Evolutionary conservation across 1,140 invertebrate genomes (phyloP), one percentile per base, ranked within the genome.

Genomic region (Apolygus lucorum): DNA sequence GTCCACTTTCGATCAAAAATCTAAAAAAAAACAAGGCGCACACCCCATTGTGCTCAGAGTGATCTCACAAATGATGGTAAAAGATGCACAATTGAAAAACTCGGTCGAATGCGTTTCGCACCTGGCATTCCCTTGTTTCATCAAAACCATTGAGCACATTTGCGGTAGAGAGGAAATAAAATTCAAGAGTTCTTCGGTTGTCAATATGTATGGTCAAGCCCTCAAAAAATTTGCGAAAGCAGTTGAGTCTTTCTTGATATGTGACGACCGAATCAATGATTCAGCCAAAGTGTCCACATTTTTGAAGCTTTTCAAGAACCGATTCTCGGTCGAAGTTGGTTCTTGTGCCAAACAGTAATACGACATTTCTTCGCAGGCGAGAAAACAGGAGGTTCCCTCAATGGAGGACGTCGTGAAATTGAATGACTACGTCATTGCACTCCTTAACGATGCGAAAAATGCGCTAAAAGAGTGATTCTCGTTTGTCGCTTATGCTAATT

Each of bases 161-260:
- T 59, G 54, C 22, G 54, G 54, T 8, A 59, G 22, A 59, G 13
- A 59, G 54, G 54, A 59, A 24, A 42, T 4, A 8, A 4, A 42
- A 8, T 59, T 59, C 22, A 59, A 11, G 22, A 59, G 22, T 11
- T 8, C 54, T 21, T 59, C 54, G 4, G 54, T 59, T 4, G 54
- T 59, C 22, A 59, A 59, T 59, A 13, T 17, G 54, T 59, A 59
- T 21, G 54, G 54, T 4, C 54, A 59, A 24, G 54, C 54, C 54
- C 22, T 59, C 54, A 59, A 59, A 22, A 59, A 59, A 24, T 59
- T 59, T 59, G 54, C 54, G 22, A 59, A 59, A 21, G 54, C 54
- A 14, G 54, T 59, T 4, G 54, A 59, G 22, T 59, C 54, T 4
- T 59, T 59, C 22, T 14, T 59, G 54, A 59, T 59, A 4, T 59